Percentiles rank a stretch among this genome's conserved stretches.
phyloP scores from a whole-genome alignment of 2,797 vertebrate genomes.

The Myoxocephalus aenaeus region DNA sequence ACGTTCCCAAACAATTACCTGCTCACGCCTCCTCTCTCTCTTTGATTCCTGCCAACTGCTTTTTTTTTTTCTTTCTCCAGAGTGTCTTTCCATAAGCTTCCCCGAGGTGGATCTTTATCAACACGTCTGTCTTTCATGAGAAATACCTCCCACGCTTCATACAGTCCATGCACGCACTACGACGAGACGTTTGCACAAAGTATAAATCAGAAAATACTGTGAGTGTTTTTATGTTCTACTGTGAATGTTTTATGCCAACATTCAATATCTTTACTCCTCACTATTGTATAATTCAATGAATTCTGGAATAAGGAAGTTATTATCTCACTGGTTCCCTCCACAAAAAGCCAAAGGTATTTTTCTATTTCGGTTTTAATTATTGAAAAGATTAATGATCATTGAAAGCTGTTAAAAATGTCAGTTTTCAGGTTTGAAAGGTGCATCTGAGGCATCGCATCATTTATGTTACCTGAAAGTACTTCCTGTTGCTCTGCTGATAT shows the following conservation, averaged over 20 bases:
- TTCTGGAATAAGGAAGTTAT: no score
- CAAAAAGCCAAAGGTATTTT: no score
- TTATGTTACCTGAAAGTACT: no score
- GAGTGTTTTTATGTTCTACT: not conserved
- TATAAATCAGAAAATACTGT: no score
- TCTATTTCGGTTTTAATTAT: no score
- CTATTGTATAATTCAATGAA: not conserved
- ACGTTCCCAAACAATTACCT: not conserved
- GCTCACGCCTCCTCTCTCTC: not conserved
- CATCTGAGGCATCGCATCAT: no score
- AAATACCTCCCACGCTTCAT: not conserved
- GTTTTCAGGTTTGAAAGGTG: no score
- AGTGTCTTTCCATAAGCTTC: not conserved
- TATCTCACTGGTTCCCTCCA: no score
- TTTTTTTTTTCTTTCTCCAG: no score
- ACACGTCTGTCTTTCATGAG: not conserved
- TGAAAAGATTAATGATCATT: no score
- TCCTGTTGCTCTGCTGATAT: no score
- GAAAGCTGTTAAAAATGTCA: no score
- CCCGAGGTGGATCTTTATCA: slow-evolving; percentile 2
- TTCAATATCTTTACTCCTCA: not conserved
- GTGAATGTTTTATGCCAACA: not conserved
- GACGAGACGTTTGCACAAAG: not conserved
- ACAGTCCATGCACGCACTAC: not conserved
- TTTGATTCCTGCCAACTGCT: not conserved